Percentiles rank a stretch among this genome's conserved stretches.
These are phyloP conservation scores for Hydrolagus affinis DNA, from an alignment of 2,113 vertebrate genomes.

Conservation along the genomic window DNA sequence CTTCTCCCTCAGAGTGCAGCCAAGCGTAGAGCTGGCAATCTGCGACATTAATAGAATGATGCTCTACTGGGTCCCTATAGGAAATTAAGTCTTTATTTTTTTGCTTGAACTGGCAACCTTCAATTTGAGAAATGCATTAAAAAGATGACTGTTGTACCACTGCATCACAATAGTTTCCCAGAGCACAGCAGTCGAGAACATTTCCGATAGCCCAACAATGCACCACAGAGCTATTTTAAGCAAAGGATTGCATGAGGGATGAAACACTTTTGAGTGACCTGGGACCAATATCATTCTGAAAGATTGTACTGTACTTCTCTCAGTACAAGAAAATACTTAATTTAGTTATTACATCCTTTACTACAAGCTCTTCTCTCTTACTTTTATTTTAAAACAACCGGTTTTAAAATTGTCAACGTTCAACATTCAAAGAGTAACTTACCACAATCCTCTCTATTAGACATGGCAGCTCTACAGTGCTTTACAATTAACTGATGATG, in stretches of 20 bases:
- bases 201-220: neutral
- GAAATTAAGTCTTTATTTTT: neutral
- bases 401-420: too few relatives aligned
- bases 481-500: too few relatives aligned
- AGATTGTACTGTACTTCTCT: too few relatives aligned
- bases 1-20: neutral
- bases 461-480: too few relatives aligned
- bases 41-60: neutral
- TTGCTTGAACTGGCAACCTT: constrained; percentile 1
- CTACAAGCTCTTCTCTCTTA: too few relatives aligned
- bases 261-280: neutral
- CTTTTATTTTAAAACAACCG: neutral
- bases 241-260: neutral
- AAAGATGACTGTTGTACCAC: neutral
- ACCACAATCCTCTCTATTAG: neutral
- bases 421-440: too few relatives aligned
- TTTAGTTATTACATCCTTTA: neutral
- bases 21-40: neutral
- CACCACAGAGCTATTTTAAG: neutral
- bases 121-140: neutral
- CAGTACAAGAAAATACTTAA: neutral
- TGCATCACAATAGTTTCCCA: neutral
- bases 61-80: neutral
- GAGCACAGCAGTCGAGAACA: neutral
- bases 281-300: neutral